Evolutionary conservation across 2,888 invertebrate genomes (phyloP), one percentile per base, ranked within the genome.

Genomic region (Lasioglossum marginatum): DNA sequence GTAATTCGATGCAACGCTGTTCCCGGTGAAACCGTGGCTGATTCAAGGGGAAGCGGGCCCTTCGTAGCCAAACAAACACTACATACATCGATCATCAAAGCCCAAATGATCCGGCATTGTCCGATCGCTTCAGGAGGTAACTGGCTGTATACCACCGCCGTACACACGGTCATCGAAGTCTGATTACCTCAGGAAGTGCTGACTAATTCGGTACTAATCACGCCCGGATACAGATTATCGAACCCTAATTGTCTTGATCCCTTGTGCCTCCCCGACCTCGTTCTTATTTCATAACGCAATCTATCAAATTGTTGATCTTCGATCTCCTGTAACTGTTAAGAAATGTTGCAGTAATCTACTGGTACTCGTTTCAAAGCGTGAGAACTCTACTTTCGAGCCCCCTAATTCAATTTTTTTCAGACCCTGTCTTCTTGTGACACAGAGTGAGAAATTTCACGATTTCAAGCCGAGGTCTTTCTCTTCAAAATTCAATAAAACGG

Each of bases 81-180:
- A 34, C 31, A 66, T 34, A 66, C 66, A 66, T 31, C 63, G 31
- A 16, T 63, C 63, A 31, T 34, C 66, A 66, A 66, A 66, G 66
- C 66, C 66, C 66, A 66, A 66, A 66, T 34, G 66, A 66, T 66
- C 66, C 31, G 66, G 66, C 66, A 66, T 66, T 34, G 66, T 34
- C 8, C 66, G 66, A 66, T 66, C 66, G 66, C 66, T 66, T 16
- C 66, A 34, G 66, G 66, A 66, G 66, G 66, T 66, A 66, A 66
- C 66, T 66, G 66, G 66, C 66, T 66, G 31, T 66, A 66, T 66
- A 66, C 27, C 31, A 5, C 16, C 19, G 60, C 14, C 66, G 66
- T 34, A 14, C 31, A 14, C 31, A 34, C 31, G 34, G 66, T 8
- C 66, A 66, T 66, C 31, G 66, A 31, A 19, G 34, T 34, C 66